Percentiles rank a stretch among this genome's conserved stretches.
Evolutionary conservation across 1,140 invertebrate species (phyloP).

Genomic region (Drosophila ambigua): DNA sequence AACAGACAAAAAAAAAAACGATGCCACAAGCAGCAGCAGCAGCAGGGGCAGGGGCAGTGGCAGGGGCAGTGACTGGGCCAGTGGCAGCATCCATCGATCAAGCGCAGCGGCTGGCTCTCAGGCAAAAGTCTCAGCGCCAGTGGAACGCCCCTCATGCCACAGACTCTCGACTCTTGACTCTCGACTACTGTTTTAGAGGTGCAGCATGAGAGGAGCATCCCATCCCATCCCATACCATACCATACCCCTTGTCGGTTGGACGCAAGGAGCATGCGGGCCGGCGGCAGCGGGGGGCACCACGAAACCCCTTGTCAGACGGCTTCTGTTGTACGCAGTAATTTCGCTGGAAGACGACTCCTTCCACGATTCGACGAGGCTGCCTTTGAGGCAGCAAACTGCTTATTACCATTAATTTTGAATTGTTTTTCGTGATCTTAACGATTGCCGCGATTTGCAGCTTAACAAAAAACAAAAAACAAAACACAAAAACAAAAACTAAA

Average conservation of each 20-base stretch:
- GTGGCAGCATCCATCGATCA: conserved; percentile 70
- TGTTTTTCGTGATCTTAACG: conserved; percentile 84
- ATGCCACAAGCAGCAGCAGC: conserved; percentile 23
- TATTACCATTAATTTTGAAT: conserved; percentile 84
- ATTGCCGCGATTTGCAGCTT: conserved; percentile 83
- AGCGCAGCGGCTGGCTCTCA: conserved; percentile 39
- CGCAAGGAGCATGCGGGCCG: not conserved
- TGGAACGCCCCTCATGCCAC: conserved; percentile 67
- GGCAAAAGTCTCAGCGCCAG: conserved; percentile 32
- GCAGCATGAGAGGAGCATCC: not conserved
- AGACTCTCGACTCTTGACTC: not conserved
- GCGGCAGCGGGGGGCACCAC: conserved; percentile 14
- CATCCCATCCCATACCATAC: too few species aligned
- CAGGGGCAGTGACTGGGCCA: not conserved
- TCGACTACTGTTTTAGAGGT: conserved; percentile 44
- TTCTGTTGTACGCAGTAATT: conserved; percentile 84
- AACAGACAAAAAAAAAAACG: conserved; percentile 46
- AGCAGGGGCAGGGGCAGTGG: conserved; percentile 4
- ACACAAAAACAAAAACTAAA: conserved; percentile 18
- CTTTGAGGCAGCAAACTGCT: conserved; percentile 68
- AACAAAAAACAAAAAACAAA: conserved; percentile 58
- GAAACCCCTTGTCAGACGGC: conserved; percentile 71
- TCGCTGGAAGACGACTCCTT: conserved; percentile 45
- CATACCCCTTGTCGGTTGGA: too few species aligned
- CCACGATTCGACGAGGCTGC: conserved; percentile 21